These are phyloP conservation scores for Macrosoma leucophasiata DNA, from an alignment of 2,888 invertebrate species.

Conservation along the genomic window DNA sequence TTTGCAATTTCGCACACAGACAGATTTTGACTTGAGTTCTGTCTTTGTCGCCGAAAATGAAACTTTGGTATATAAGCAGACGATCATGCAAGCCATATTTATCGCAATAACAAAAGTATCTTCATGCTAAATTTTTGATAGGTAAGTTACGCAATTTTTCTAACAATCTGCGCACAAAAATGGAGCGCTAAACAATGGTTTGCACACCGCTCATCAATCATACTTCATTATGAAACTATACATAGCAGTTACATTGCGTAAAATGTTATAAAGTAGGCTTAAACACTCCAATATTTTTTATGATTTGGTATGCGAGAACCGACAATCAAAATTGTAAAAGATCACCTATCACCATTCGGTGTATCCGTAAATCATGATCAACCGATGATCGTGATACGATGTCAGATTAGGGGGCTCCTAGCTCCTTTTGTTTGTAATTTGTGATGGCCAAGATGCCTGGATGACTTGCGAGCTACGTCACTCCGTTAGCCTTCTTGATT, in stretches of 20 bases:
- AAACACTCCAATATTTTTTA: too few relatives aligned
- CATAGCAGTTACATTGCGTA: too few relatives aligned
- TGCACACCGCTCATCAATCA: constrained; percentile 32
- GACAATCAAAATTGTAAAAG: constrained; percentile 58
- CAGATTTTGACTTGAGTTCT: too few relatives aligned
- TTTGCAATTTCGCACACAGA: too few relatives aligned
- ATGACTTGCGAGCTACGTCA: constrained; percentile 53
- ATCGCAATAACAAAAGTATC: too few relatives aligned
- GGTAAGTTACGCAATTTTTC: neutral
- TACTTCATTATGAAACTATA: constrained; percentile 50
- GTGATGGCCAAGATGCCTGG: constrained; percentile 60
- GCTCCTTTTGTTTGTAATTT: constrained; percentile 70
- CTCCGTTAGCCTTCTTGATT: too few relatives aligned
- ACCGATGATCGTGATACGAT: constrained; percentile 66
- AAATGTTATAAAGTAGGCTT: too few relatives aligned
- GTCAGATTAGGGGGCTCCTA: constrained; percentile 69
- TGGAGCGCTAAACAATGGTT: neutral
- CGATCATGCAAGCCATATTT: too few relatives aligned
- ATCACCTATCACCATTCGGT: constrained; percentile 65
- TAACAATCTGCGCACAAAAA: constrained; percentile 1
- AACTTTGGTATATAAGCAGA: too few relatives aligned
- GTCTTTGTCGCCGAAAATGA: too few relatives aligned
- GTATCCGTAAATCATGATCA: constrained; percentile 72
- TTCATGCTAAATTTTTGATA: too few relatives aligned
- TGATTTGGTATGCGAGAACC: too few relatives aligned